A percentile compares a stretch with the other conserved stretches of the same genome.
Conservation (phyloP, 2,888 invertebrate genomes). For the Agonum fuliginosum region DNA sequence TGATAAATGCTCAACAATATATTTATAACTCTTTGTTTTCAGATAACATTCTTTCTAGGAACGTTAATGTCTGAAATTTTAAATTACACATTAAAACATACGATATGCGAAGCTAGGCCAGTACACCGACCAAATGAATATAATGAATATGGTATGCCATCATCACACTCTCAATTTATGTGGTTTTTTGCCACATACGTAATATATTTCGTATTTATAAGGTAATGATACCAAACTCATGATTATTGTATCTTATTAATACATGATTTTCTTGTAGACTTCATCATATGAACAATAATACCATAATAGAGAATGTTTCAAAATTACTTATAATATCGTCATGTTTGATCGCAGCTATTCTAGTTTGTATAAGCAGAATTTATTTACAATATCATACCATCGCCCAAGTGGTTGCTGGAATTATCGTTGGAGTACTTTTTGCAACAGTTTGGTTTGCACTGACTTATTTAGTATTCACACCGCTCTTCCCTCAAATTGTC, state of each 20-base stretch:
- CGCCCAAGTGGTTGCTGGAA: slow-evolving; percentile 88
- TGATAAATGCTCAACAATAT: background rate
- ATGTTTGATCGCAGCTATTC: slow-evolving; percentile 76
- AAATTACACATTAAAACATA: slow-evolving; percentile 87
- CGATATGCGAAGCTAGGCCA: slow-evolving; percentile 88
- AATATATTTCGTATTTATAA: slow-evolving; percentile 88
- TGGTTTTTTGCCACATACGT: slow-evolving; percentile 93
- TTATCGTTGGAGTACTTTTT: slow-evolving; percentile 82
- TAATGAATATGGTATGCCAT: slow-evolving; percentile 93
- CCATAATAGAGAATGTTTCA: slow-evolving; percentile 85
- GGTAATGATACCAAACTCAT: slow-evolving; percentile 75
- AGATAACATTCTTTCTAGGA: slow-evolving; percentile 91
- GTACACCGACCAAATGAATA: slow-evolving; percentile 80
- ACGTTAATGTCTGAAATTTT: slow-evolving; percentile 84
- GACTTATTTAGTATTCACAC: slow-evolving; percentile 87
- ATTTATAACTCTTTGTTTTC: slow-evolving; percentile 68
- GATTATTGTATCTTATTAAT: background rate
- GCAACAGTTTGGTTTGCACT: slow-evolving; percentile 88
- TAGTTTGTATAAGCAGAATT: slow-evolving; percentile 83
- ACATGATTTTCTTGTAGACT: slow-evolving; percentile 76
- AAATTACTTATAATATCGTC: slow-evolving; percentile 79
- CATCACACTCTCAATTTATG: slow-evolving; percentile 92
- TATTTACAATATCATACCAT: slow-evolving; percentile 91
- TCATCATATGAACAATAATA: slow-evolving; percentile 88
- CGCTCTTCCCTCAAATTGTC: slow-evolving; percentile 88